Percentiles rank a stretch among this genome's conserved stretches.
Evolutionary conservation across 2,113 vertebrate genomes (phyloP).

Genomic region (Benitochromis conjunctus): DNA sequence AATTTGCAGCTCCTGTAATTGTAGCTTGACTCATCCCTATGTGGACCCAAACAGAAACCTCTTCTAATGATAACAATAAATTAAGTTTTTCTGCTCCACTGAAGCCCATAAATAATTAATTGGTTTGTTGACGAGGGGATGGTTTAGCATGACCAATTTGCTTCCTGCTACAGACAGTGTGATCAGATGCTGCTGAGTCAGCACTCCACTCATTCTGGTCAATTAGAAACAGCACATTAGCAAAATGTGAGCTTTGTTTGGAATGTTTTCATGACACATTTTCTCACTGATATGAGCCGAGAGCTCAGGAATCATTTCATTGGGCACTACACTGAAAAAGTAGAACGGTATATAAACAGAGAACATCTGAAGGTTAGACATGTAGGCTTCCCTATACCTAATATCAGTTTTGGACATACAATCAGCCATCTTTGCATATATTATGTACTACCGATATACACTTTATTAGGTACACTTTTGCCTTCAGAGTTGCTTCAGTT

Average conservation of each 20-base stretch:
- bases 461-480: not conserved
- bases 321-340: not conserved
- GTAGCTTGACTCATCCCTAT: conserved; percentile 18
- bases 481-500: not conserved
- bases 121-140: conserved; percentile 64
- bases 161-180: conserved; percentile 41
- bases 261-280: not conserved
- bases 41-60: conserved; percentile 54
- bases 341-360: not conserved
- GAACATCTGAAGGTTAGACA: not conserved
- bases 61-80: conserved; percentile 76
- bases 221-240: conserved; percentile 38
- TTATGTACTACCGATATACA: not conserved
- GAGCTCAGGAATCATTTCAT: not conserved
- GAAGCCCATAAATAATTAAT: conserved; percentile 76
- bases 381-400: not conserved
- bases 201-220: conserved; percentile 29
- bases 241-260: conserved; percentile 49
- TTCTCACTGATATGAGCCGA: not conserved
- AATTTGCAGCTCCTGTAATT: conserved; percentile 42
- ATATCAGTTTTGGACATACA: not conserved
- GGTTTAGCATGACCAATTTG: conserved; percentile 63
- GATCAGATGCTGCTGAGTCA: conserved; percentile 56
- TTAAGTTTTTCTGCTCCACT: conserved; percentile 71
- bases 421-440: not conserved